Base-by-base conservation (phyloP, 2,113 vertebrate genomes). In the Dasypus novemcinctus region DNA sequence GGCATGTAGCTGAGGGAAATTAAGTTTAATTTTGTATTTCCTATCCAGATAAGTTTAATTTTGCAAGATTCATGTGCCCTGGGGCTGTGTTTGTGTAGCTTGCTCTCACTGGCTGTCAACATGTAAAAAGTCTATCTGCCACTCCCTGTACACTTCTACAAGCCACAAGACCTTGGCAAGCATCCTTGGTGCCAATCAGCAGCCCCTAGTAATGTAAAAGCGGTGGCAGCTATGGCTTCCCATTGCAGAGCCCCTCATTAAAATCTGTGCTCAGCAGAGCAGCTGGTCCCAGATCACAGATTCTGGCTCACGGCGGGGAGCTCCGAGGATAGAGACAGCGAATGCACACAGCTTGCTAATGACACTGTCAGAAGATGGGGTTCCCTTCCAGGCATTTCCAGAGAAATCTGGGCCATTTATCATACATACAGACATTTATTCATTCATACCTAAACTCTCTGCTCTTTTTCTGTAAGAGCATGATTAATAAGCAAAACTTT, bases 401-500 rank as follows among this genome's bases (percentile, higher is more conserved):
- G 82, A 89, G 85, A 89, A 85, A 61, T 71, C 13, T 87, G 38
- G 90, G 63, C 27, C 81, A 80, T 92, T 95, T 89, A 91, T 95
- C 36, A 54, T 15, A 94, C 29, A 92, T 52, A 87, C 20, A 94
- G 91, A 92, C 57, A 83, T 94, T 79, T 76, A 87, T 87, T 87
- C 71, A 88, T 61, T 79, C 52, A 41, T 85, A 82, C 41, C 57
- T 75, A 92, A 82, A 74, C 43, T 92, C 76, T 95, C 72, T 43
- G 20, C 79, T 82, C 72, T 76, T 87, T 88, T 82, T 94, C 33
- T 74, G 69, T 88, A 80, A 52, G 72, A 75, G 13, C 38, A 15
- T 85, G 92, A 94, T 49, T 95, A 94, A 96, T 89, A 88, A 96
- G 69, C 78, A 95, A 93, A 97, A 64, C 71, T 90, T 95, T 81